Base-by-base conservation (phyloP, 2,888 invertebrate genomes). In the Labia minor region DNA sequence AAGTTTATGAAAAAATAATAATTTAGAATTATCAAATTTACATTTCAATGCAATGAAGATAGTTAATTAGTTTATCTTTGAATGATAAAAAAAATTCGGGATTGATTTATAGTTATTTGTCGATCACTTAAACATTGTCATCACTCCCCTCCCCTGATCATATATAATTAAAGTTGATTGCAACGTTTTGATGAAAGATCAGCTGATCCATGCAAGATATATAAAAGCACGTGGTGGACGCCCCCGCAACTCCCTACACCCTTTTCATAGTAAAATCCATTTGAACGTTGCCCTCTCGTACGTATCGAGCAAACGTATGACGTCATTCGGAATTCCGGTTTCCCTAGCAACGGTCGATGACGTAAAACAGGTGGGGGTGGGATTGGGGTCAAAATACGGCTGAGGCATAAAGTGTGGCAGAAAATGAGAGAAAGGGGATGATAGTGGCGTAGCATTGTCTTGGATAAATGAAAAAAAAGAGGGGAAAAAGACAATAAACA, bases 321-420 rank as follows among this genome's bases (percentile, higher is more conserved):
- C 49, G 49, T 49, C 49, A 49, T 49, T 49, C 49, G 49, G 49
- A 49, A 49, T 49, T 49, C 49, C 49, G 49, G 49, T 49, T 49
- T 11, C 49, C 49, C 49, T n/a, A 16, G 49, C 49, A 49, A 18
- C 19, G 21, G 26, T 21, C 19, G 19, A 11, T n/a, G 64, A 26
- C 21, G 33, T n/a, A 64, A 33, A 26, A 64, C 19, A 64, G 33
- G 33, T 37, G 21, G 20, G 3, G 65, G 19, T 37, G 65, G 21
- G 65, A 49, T 20, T 49, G 21, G 20, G 49, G 61, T 49, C 37
- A 37, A 65, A 65, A 61, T 49, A 19, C 6, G 65, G n/a, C 49
- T 49, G 14, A 49, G 14, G 26, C 26, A 26, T 26, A 26, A 26
- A 26, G 26, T 26, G 26, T 6, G 37, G 37, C 61, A 21, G 49